Evolutionary conservation across 2,113 vertebrate genomes (phyloP), one percentile per base, ranked within the genome.

Genomic region (Lophius piscatorius): DNA sequence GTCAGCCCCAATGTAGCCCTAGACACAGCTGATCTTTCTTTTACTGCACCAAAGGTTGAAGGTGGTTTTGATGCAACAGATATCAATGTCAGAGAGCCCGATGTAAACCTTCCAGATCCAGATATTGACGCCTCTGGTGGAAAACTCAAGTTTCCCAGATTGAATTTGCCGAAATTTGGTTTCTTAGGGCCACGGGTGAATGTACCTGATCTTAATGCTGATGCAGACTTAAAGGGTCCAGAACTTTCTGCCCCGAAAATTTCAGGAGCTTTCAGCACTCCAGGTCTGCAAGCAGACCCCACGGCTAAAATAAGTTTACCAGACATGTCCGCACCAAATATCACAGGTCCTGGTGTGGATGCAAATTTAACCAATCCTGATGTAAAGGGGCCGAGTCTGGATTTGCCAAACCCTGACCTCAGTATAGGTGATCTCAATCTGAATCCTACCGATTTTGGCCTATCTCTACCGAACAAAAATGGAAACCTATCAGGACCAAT

Each of bases 131-230:
- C 12, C 26, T 50, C 74, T 50, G 65, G 56, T 29, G 67, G 60
- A 23, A 87, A 79, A 64, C 1, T 78, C 8, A 84, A 78, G 17
- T 1, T 65, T 2, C 81, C 87, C 10, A 66, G 81, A 14, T 4
- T 88, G 1, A 86, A 89, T 33, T 5, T 74, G 4, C 86, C 86
- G 33, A 85, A 56, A 31, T 76, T 89, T 62, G 60, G 62, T 22
- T 38, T 51, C 4, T 59, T 82, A 3, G 78, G 38, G 2, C 51
- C 67, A 68, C 76, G 16, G 2, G 62, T 74, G 8, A 85, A 85
- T 76, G 46, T 23, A 55, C 78, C 81, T 36, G 48, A 70, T 60
- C 1, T 72, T 4, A 39, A 69, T 46, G 21, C 74, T 48, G 70
- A 83, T 72, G 55, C 59, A 50, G 63, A 76, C 1, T 9, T 28